Base-by-base conservation (phyloP, 2,888 invertebrate genomes). In the Octonoba sinensis region DNA sequence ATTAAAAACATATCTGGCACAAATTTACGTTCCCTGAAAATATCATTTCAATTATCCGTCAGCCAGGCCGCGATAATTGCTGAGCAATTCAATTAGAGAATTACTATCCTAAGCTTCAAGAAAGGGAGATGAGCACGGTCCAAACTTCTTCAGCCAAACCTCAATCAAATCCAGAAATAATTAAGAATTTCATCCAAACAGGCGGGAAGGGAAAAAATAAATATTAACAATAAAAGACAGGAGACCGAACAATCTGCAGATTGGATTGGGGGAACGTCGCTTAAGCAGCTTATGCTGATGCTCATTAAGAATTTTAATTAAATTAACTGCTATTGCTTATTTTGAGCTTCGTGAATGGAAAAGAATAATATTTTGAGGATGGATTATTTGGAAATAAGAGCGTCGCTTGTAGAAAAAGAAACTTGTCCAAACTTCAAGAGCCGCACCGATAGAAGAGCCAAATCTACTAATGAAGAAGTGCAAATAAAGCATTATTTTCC, bases 281-380 rank as follows among this genome's bases (percentile, higher is more conserved):
- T 8, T 36, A 59, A 57, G 65, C 70, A 47, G 71, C 77, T 65
- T 70, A 71, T 71, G 77, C 27, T 20, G 22, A 51, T 47, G 71
- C 70, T 77, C 77, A 65, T 77, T 76, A 71, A 51, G 56, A n/a
- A 64, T 65, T 77, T 77, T 71, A 71, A 77, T 77, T 77, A 77
- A 77, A 71, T 71, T 65, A 77, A 71, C 57, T 27, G 65, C 64
- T 54, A 70, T 47, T 64, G 75, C 59, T 64, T 54, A 60, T 69
- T 62, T 75, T 60, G 70, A 6, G 71, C 27, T 67, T 49, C 12
- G 16, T 8, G 74, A 46, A 22, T n/a, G 27, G 27, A 74, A 65
- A 76, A 62, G 36, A 69, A 76, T 62, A 76, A 54, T 47, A 70
- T 76, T 70, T 70, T 56, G 47, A 70, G 46, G 60, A n/a, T 27